Percentiles rank a stretch among this genome's conserved stretches.
These are phyloP conservation scores for Smithornis capensis DNA, from an alignment of 2,113 vertebrate species.

Conservation along the genomic window DNA sequence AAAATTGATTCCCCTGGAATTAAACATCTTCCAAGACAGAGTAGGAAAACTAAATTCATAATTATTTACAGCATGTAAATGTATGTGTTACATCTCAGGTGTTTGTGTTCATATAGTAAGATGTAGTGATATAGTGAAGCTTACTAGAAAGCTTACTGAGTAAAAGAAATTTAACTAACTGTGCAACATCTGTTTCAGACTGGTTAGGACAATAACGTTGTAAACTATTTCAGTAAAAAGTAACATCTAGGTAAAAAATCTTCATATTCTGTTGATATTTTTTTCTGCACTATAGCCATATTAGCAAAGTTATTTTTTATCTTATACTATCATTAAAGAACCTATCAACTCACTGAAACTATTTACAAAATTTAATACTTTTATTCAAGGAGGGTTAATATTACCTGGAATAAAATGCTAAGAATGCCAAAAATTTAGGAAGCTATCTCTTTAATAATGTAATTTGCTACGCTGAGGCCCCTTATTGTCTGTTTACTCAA, in stretches of 20 bases:
- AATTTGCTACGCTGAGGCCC: slow-evolving; percentile 56
- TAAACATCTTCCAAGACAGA: neutral
- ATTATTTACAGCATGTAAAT: neutral
- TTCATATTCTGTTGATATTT: neutral
- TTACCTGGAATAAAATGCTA: slow-evolving; percentile 22
- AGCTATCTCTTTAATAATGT: slow-evolving; percentile 72
- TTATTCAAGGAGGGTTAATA: neutral
- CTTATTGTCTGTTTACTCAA: slow-evolving; percentile 70
- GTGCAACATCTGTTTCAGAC: neutral
- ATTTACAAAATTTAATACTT: neutral
- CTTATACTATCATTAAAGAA: neutral
- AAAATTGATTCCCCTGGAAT: neutral
- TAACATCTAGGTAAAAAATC: neutral
- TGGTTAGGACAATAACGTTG: neutral
- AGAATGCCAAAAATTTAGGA: slow-evolving; percentile 42
- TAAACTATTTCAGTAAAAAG: neutral
- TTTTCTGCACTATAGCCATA: neutral
- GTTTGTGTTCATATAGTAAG: neutral
- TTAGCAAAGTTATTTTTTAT: neutral
- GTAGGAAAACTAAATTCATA: neutral
- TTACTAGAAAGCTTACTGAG: neutral
- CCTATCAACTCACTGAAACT: neutral
- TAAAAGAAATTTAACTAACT: neutral
- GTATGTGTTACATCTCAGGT: neutral
- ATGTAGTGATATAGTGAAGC: neutral